These are phyloP conservation scores for Pristionchus japonicus DNA, from an alignment of 2,888 invertebrate genomes.

Conservation along the genomic window DNA sequence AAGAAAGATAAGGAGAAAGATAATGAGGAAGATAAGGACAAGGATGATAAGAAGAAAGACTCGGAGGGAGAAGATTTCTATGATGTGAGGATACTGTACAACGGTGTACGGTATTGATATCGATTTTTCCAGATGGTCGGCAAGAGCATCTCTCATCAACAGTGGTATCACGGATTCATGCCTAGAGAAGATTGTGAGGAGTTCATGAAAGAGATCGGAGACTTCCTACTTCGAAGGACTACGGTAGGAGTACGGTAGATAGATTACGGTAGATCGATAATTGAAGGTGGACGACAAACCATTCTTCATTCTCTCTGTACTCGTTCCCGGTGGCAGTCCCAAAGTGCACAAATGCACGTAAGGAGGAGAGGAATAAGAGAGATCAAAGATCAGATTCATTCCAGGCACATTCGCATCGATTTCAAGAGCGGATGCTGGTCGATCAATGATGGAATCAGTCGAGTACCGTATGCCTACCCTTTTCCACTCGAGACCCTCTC, in stretches of 20 bases:
- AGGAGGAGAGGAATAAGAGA: background rate
- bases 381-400: background rate
- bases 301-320: background rate
- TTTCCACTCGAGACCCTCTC: background rate
- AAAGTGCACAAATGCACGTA: constrained; percentile 26
- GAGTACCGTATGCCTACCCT: background rate
- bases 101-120: background rate
- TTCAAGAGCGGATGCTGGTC: background rate
- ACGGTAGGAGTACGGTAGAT: constrained; percentile 29
- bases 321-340: constrained; percentile 24
- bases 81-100: background rate
- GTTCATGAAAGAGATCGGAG: constrained; percentile 22
- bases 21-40: background rate
- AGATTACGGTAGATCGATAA: background rate
- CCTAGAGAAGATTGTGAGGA: constrained; percentile 39
- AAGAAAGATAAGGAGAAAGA: constrained; percentile 2
- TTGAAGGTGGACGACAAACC: constrained; percentile 18
- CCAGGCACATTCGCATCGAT: constrained; percentile 29
- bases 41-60: background rate
- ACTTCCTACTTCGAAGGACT: constrained; percentile 24
- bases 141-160: constrained; percentile 6
- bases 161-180: constrained; percentile 39
- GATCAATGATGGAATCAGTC: constrained; percentile 22
- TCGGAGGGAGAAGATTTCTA: constrained; percentile 17
- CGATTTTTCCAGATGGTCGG: constrained; percentile 19